These are phyloP conservation scores for Alviniconcha marisindica DNA, from an alignment of 1,140 invertebrate genomes.

Conservation along the genomic window DNA sequence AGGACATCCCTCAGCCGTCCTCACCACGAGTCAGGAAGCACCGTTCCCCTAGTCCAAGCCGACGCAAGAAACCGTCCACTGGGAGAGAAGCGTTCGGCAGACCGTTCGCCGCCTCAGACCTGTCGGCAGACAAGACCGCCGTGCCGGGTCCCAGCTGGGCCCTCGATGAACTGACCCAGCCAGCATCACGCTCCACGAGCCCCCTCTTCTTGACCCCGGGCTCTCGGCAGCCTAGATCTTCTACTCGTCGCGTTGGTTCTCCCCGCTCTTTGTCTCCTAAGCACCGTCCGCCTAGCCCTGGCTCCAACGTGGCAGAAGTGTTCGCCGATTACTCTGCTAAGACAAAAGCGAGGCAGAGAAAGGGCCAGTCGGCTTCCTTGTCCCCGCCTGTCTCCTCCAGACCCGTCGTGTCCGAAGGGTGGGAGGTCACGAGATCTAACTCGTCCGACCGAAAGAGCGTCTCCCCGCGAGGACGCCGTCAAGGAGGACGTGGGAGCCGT, in stretches of 20 bases:
- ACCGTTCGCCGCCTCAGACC: neutral
- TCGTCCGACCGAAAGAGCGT: neutral
- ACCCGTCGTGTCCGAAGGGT: neutral
- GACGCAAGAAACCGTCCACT: neutral
- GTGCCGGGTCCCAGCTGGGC: slow-evolving; percentile 12
- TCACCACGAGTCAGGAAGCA: neutral
- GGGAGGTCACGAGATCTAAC: neutral
- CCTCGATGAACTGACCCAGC: neutral
- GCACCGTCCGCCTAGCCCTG: neutral
- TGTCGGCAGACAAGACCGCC: neutral
- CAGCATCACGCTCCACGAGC: neutral
- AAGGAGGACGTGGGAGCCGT: too few relatives aligned
- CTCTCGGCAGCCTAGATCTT: neutral
- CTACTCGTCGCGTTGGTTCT: neutral
- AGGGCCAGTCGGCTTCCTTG: neutral
- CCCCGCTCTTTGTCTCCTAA: neutral
- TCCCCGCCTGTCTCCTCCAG: neutral
- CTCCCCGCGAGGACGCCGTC: neutral
- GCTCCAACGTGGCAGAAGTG: neutral
- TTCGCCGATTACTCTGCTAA: neutral
- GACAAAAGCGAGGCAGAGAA: too few relatives aligned
- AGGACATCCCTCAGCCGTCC: neutral
- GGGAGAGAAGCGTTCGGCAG: neutral
- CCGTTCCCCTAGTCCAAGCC: neutral
- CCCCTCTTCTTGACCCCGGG: neutral